Evolutionary conservation across 2,113 vertebrate genomes (phyloP), one percentile per base, ranked within the genome.

Genomic region (Perccottus glenii): DNA sequence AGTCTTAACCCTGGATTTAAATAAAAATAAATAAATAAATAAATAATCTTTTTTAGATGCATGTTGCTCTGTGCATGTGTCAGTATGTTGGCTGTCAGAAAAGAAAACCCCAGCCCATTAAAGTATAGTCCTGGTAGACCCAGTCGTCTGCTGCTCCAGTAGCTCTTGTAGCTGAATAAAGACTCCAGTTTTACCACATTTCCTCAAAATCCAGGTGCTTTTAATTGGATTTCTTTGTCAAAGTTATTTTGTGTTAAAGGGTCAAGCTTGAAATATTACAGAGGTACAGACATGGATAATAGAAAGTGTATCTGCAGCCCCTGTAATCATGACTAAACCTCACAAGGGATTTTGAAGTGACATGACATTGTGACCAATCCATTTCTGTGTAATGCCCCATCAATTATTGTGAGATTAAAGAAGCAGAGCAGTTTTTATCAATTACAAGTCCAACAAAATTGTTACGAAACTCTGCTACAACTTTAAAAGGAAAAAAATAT

Each of bases 201-300:
- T 80, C 77, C 78, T 79, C 70, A 50, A 69, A 69, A 76, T 73
- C 73, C 73, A 53, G 75, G 67, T 78, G 74, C 19, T 82, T 87
- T 87, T 86, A 86, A 86, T 85, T 85, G 72, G 72, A 81, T 86
- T 86, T 79, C 52, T 75, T 79, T 81, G 78, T 82, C 62, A 65
- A 79, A 55, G 65, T 76, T 80, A 71, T 82, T 75, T 36, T 53
- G 47, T 74, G 65, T 66, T 70, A 32, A 57, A 40, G 67, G 72
- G 75, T 58, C 66, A 71, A 67, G 59, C 58, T 56, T 47, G 16
- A 55, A 71, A 9, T 38, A 6, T 57, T 58, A n/a, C 55, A 52
- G 43, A 38, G 35, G 35, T 65, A 15, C 15, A 15, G 15, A 42
- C n/a, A 16, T 9, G 7, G 40, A 70, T 76, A 67, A 70, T 75